Evolutionary conservation across 2,888 invertebrate genomes (phyloP), one percentile per base, ranked within the genome.

Genomic region (Oligia fasciuncula): DNA sequence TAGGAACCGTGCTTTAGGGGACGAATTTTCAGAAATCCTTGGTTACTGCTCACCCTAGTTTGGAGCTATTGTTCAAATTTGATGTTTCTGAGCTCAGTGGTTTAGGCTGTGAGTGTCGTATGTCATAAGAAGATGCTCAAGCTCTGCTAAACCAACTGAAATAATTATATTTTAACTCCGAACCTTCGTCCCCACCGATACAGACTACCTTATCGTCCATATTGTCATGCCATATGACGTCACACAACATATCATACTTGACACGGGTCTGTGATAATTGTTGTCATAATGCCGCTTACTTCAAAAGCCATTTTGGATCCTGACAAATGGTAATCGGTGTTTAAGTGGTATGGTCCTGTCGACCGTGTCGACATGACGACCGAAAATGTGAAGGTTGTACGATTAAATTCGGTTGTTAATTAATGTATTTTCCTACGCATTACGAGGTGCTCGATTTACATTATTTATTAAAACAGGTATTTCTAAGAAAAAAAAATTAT

Each of bases 241-340:
- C 51, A 79, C 11, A 67, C n/a, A 23, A 71, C 67, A 71, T 67
- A 51, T 43, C 19, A 49, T 68, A 57, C 57, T 77, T 85, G 86
- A 85, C 76, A 79, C 43, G 84, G 85, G 86, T 83, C 43, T 19
- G 13, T 60, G 62, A 76, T 83, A 86, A 79, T 86, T 86, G 65
- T 78, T 73, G 74, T 79, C 76, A 65, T 74, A 73, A 78, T 77
- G n/a, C 43, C 66, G 19, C 54, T 85, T 82, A 82, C 71, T 67
- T 82, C 77, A n/a, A 57, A 67, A 70, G 46, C 65, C 49, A 43
- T 76, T 79, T 83, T 76, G 71, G 46, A 74, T 76, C 83, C 73
- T 86, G 78, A 78, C 66, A 68, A 71, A 81, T 67, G 69, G 19
- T 54, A 65, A 71, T 85, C 63, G 66, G 17, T 4, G 51, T 77